Evolutionary conservation across 2,797 vertebrate genomes (phyloP).

Genomic region (Rhabdomys pumilio): DNA sequence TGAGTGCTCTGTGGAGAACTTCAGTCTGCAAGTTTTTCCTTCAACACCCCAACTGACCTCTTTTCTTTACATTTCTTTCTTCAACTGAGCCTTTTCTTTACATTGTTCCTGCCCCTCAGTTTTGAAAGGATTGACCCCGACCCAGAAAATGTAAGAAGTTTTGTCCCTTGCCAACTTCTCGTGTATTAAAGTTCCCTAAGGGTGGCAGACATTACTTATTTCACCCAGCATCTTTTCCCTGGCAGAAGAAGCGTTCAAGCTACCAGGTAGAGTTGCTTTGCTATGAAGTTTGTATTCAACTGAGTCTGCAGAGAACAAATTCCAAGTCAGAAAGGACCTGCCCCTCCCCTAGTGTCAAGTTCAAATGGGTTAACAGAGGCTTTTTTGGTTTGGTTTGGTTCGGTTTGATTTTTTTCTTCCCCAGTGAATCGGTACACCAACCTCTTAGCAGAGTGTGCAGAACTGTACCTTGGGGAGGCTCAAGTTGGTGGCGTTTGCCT

Average conservation of each 20-base stretch:
- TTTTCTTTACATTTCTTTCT: slow-evolving; percentile 18
- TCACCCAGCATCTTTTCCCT: not conserved
- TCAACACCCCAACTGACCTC: slow-evolving; percentile 29
- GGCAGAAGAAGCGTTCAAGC: not conserved
- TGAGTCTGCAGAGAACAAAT: slow-evolving; percentile 26
- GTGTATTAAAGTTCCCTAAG: slow-evolving; percentile 20
- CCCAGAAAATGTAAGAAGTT: slow-evolving; percentile 65
- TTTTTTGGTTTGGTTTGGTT: not conserved
- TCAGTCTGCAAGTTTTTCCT: not conserved
- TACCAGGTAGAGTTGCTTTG: not conserved
- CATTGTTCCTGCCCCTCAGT: slow-evolving; percentile 54
- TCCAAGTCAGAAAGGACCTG: slow-evolving; percentile 12
- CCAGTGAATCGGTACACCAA: not conserved
- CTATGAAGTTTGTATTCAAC: slow-evolving; percentile 6
- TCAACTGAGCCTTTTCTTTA: not conserved
- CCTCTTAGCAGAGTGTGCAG: not conserved
- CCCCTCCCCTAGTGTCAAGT: not conserved
- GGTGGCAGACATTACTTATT: slow-evolving; percentile 9
- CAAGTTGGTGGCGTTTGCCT: not conserved
- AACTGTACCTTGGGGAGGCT: not conserved
- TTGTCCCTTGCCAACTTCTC: slow-evolving; percentile 45
- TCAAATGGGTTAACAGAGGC: not conserved
- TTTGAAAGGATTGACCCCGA: slow-evolving; percentile 73
- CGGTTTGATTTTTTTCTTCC: not conserved
- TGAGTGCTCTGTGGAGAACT: not conserved